Conservation (phyloP, 2,113 vertebrate species). For the Zosterops hypoxanthus region DNA sequence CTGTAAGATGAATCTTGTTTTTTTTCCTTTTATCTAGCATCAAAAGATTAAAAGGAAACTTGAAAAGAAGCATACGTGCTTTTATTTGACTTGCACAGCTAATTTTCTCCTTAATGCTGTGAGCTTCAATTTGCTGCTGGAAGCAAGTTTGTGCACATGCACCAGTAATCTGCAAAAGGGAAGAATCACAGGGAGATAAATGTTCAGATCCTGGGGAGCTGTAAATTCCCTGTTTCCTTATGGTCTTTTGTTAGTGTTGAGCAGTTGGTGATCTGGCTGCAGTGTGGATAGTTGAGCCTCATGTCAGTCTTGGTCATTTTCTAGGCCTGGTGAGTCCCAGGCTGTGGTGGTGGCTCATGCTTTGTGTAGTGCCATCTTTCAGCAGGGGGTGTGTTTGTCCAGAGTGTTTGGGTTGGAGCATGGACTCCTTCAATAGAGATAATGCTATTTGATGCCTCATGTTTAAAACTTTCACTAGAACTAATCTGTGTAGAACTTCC, state of each 20-base stretch:
- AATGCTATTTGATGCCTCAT: neutral
- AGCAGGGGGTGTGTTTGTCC: neutral
- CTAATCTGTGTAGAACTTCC: neutral
- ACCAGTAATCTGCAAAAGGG: neutral
- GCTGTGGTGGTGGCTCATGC: neutral
- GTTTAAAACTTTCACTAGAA: neutral
- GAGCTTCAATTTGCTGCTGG: neutral
- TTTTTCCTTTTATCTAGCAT: conserved; percentile 42
- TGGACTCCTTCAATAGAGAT: neutral
- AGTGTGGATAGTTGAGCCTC: neutral
- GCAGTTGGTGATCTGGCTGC: neutral
- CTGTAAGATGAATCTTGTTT: neutral
- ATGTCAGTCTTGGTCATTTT: neutral
- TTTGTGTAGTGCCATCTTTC: neutral
- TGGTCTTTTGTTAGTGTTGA: neutral
- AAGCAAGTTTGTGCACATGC: neutral
- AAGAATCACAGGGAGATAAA: neutral
- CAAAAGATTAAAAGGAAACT: conserved; percentile 34
- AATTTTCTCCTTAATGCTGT: neutral
- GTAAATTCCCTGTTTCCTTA: neutral
- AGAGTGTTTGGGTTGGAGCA: neutral
- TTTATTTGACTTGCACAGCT: conserved; percentile 40
- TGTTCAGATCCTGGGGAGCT: neutral
- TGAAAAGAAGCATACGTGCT: neutral
- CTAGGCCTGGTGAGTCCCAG: neutral